These are phyloP conservation scores for Mystacides longicornis DNA, from an alignment of 2,888 invertebrate species.

Conservation along the genomic window DNA sequence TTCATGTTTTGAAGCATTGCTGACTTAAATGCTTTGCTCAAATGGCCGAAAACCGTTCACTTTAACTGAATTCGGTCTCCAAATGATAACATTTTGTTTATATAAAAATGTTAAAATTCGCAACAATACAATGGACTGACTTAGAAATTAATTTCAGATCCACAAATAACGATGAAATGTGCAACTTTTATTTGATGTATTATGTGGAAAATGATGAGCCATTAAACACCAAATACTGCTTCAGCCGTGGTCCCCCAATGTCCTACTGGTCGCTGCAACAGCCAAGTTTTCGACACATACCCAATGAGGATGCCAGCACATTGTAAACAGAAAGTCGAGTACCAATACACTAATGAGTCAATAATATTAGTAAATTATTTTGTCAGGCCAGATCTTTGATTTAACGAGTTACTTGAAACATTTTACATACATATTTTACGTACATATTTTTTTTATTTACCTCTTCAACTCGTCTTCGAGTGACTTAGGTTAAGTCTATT, in stretches of 20 bases:
- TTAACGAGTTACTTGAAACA: neutral
- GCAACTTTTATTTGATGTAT: conserved; percentile 93
- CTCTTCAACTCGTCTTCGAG: no score
- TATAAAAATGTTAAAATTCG: no score
- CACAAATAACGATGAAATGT: conserved; percentile 89
- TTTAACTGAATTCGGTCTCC: no score
- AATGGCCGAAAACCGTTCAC: no score
- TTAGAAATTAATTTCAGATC: conserved; percentile 55
- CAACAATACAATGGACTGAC: no score
- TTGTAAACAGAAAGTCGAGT: conserved; percentile 27
- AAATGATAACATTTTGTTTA: no score
- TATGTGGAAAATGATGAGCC: conserved; percentile 74
- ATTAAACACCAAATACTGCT: conserved; percentile 72
- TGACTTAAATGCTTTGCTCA: no score
- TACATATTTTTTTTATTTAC: no score
- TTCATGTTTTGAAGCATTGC: no score
- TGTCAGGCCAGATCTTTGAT: neutral
- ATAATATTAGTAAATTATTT: neutral
- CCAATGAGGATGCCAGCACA: conserved; percentile 59
- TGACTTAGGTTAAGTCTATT: no score
- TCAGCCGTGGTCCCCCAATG: conserved; percentile 73
- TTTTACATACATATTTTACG: neutral
- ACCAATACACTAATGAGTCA: no score
- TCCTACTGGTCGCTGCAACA: conserved; percentile 71
- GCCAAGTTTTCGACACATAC: conserved; percentile 64